phyloP scores from a whole-genome alignment of 2,888 invertebrate genomes.

The Lasioglossum leucozonium region DNA sequence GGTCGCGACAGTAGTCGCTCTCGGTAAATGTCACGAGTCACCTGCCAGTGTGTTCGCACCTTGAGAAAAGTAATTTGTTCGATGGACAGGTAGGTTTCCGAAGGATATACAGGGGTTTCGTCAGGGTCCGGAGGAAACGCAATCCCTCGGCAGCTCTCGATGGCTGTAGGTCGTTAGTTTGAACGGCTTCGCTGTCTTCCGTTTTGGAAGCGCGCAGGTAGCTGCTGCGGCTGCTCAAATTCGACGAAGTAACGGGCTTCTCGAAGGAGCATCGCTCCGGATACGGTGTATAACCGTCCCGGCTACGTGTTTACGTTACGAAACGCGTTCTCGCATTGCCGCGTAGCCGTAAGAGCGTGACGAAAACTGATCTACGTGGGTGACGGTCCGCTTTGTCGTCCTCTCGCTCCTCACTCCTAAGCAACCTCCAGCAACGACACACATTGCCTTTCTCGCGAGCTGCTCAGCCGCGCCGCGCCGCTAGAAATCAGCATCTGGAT shows the following conservation, averaged over 20 bases:
- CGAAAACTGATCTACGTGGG: conserved; percentile 66
- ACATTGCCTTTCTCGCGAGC: conserved; percentile 35
- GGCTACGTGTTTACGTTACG: conserved; percentile 66
- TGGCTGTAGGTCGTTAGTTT: conserved; percentile 25
- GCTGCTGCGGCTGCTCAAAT: conserved; percentile 45
- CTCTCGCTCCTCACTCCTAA: conserved; percentile 39
- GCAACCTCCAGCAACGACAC: conserved; percentile 21
- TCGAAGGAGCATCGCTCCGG: conserved; percentile 38
- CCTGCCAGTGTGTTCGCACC: background rate
- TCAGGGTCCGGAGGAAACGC: conserved; percentile 2
- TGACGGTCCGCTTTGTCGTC: conserved; percentile 40
- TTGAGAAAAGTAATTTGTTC: background rate
- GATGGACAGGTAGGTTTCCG: background rate
- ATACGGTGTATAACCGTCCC: conserved; percentile 33
- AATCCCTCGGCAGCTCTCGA: conserved; percentile 1
- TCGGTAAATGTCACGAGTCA: too few species aligned
- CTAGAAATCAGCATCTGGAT: conserved; percentile 7
- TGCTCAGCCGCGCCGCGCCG: too few species aligned
- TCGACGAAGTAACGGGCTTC: conserved; percentile 62
- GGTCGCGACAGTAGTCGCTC: too few species aligned
- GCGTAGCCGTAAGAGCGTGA: conserved; percentile 76
- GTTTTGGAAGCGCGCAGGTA: conserved; percentile 30
- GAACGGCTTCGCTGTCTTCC: conserved; percentile 60
- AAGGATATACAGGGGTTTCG: conserved; percentile 3
- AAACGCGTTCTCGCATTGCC: conserved; percentile 70